phyloP scores from a whole-genome alignment of 2,888 invertebrate species.

The Lasioglossum lativentre region DNA sequence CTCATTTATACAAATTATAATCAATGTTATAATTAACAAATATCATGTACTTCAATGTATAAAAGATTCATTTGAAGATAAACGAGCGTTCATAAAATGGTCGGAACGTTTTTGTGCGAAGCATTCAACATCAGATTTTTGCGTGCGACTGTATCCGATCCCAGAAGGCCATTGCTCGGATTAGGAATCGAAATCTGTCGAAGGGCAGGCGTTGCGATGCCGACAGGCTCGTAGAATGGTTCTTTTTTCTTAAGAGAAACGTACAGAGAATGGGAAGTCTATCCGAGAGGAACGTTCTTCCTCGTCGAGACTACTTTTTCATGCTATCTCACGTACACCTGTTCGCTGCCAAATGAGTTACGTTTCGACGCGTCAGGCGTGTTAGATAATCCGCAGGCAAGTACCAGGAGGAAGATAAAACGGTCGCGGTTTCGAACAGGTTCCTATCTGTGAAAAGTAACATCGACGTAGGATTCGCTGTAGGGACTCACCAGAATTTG shows the following conservation, averaged over 20 bases:
- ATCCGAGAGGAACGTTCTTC: slow-evolving; percentile 46
- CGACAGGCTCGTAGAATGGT: background rate
- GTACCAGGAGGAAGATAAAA: slow-evolving; percentile 55
- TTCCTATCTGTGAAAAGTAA: slow-evolving; percentile 28
- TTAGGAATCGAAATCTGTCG: slow-evolving; percentile 16
- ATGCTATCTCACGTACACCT: slow-evolving; percentile 55
- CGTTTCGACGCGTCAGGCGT: slow-evolving; percentile 56
- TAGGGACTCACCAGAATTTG: slow-evolving; percentile 80
- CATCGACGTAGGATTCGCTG: slow-evolving; percentile 37
- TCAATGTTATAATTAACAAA: too few relatives aligned
- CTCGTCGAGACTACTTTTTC: slow-evolving; percentile 45
- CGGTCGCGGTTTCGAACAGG: background rate
- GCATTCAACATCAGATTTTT: background rate
- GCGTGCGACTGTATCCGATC: background rate
- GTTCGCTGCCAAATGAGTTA: slow-evolving; percentile 58
- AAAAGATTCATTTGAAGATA: background rate
- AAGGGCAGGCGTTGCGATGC: background rate
- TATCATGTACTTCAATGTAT: too few relatives aligned
- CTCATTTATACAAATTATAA: too few relatives aligned
- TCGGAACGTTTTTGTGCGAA: background rate
- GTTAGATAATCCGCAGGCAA: slow-evolving; percentile 47
- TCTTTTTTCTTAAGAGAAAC: background rate
- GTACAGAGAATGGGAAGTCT: slow-evolving; percentile 8
- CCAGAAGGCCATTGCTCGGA: background rate
- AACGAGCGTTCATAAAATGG: background rate